Base-by-base conservation (phyloP, 2,888 invertebrate genomes). In the Cataglyphis cursor region DNA sequence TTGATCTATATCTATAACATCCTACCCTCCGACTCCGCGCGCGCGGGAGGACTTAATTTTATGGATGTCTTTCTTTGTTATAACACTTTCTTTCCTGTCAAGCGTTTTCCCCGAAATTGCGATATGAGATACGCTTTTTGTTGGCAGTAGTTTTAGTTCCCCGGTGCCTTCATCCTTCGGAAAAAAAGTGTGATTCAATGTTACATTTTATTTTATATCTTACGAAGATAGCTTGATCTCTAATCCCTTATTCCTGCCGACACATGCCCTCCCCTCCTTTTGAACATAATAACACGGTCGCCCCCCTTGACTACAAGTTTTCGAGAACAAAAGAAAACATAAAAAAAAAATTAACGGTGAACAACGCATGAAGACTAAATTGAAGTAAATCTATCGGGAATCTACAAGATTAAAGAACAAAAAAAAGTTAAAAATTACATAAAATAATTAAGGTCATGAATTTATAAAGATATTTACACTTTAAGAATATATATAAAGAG, bases 261-360 rank as follows among this genome's bases (percentile, higher is more conserved):
- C 80, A 51, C 51, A 81, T 85, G 75, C 85, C 84, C 51, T n/a
- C n/a, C 8, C 51, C 3, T n/a, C 51, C 85, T 82, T 87, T 85
- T 66, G 85, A 80, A 86, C 84, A 70, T 86, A 84, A 87, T 81
- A 85, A 87, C 89, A 88, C 86, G 84, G 84, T 81, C 72, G 74
- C 90, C 92, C 93, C 94, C 94, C 94, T 94, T 94, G 94, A 94
- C 94, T 94, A 92, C 94, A 94, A 94, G 94, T 94, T 94, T 91
- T 92, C 90, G 83, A 92, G 89, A 88, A 83, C 83, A 81, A 87
- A 78, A 83, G 85, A 72, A 72, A 64, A 85, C 75, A 66, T 66
- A 88, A 74, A 85, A 88, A 83, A 88, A 84, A 85, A 80, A 68
- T 72, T 48, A 75, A 78, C 54, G 66, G 64, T 65, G 51, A 73